Conservation (phyloP, 2,888 invertebrate species). For the Stenurella melanura region DNA sequence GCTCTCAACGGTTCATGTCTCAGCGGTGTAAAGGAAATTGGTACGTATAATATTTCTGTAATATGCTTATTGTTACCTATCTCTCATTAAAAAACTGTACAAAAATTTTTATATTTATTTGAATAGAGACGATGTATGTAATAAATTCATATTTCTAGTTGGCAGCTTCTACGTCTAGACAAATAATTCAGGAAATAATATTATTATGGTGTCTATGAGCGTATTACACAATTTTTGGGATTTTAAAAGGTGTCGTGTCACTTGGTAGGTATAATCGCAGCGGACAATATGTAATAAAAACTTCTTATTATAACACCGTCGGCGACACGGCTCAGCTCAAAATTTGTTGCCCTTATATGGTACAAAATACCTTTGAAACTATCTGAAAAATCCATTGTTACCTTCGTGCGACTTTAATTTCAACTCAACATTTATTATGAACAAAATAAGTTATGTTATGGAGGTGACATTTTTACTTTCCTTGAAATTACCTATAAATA, state of each 20-base stretch:
- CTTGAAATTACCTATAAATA: slow-evolving; percentile 1
- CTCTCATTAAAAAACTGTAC: too few species aligned
- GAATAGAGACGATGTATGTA: too few species aligned
- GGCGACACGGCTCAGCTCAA: slow-evolving; percentile 33
- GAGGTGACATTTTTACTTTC: slow-evolving; percentile 5
- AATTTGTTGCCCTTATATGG: slow-evolving; percentile 47
- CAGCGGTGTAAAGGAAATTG: too few species aligned
- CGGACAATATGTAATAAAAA: slow-evolving; percentile 41
- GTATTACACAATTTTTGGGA: neutral
- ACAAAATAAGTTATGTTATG: slow-evolving; percentile 12
- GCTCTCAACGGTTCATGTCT: too few species aligned
- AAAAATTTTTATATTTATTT: too few species aligned
- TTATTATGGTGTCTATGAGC: neutral
- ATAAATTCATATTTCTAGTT: too few species aligned
- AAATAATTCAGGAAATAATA: slow-evolving; percentile 7
- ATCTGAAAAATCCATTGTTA: slow-evolving; percentile 44
- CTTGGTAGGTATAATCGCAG: neutral
- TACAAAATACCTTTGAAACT: slow-evolving; percentile 42
- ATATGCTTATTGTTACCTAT: too few species aligned
- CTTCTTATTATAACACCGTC: slow-evolving; percentile 42
- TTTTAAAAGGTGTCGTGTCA: slow-evolving; percentile 20
- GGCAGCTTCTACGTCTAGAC: neutral
- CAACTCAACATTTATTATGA: slow-evolving; percentile 13
- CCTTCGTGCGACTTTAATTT: slow-evolving; percentile 23
- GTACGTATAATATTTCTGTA: too few species aligned